These are phyloP conservation scores for Malaclemys terrapin DNA, from an alignment of 2,113 vertebrate genomes.

Conservation along the genomic window DNA sequence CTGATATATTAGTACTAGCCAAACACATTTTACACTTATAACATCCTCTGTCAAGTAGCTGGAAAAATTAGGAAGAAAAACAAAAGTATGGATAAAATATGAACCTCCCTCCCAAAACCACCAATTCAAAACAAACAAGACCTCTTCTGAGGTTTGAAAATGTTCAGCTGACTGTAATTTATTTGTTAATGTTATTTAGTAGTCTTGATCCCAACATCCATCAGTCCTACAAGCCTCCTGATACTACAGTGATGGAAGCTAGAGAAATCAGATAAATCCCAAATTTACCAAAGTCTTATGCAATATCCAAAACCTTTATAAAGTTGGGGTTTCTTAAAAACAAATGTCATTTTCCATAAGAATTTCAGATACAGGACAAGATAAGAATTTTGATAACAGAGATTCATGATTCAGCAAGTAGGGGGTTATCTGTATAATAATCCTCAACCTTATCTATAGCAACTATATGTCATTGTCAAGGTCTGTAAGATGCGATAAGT, in stretches of 20 bases:
- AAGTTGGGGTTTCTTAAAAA: background rate
- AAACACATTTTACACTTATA: rapidly evolving
- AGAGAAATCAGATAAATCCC: background rate
- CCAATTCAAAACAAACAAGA: background rate
- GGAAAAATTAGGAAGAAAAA: background rate
- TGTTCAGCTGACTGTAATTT: background rate
- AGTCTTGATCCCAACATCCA: background rate
- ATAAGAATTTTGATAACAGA: background rate
- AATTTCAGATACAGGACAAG: background rate
- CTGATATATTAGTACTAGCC: background rate
- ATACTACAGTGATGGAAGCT: background rate
- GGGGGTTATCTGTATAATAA: background rate
- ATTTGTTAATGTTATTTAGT: background rate
- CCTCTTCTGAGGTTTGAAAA: background rate
- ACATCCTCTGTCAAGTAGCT: background rate
- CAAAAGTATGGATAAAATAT: background rate
- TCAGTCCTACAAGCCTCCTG: background rate
- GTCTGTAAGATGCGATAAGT: background rate
- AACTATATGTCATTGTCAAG: background rate
- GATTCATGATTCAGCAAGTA: background rate
- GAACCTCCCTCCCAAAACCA: background rate
- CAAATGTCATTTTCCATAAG: background rate
- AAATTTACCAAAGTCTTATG: background rate
- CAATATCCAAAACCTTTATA: background rate
- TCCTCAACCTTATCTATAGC: background rate